phyloP scores from a whole-genome alignment of 2,888 invertebrate genomes.

The Emmelina monodactyla region DNA sequence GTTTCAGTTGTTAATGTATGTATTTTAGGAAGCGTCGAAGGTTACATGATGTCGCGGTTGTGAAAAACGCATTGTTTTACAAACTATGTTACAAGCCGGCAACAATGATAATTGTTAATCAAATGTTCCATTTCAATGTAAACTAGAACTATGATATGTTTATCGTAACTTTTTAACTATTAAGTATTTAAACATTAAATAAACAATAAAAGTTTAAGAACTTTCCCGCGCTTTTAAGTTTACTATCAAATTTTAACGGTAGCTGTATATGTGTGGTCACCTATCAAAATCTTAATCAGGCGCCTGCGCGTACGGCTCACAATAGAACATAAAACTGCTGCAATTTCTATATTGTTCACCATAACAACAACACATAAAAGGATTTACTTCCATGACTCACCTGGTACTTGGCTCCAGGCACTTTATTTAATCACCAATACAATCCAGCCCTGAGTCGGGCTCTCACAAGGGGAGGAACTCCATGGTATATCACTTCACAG shows the following conservation, averaged over 20 bases:
- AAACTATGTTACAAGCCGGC: constrained; percentile 3
- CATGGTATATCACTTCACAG: constrained; percentile 40
- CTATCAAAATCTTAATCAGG: constrained; percentile 14
- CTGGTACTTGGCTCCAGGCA: constrained; percentile 27
- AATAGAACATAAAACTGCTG: constrained; percentile 33
- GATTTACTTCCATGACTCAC: constrained; percentile 22
- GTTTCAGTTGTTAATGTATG: neutral
- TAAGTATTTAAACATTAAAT: too few relatives aligned
- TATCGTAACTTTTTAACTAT: too few relatives aligned
- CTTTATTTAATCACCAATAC: constrained; percentile 18
- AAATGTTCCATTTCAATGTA: too few relatives aligned
- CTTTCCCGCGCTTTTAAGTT: too few relatives aligned
- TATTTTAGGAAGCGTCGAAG: neutral
- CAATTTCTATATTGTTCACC: constrained; percentile 18
- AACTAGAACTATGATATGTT: too few relatives aligned
- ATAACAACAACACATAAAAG: constrained; percentile 9
- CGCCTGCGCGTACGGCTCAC: constrained; percentile 17
- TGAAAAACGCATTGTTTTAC: neutral
- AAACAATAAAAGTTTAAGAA: too few relatives aligned
- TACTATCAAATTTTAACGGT: constrained; percentile 10
- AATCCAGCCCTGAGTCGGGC: constrained; percentile 17
- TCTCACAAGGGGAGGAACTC: constrained; percentile 42
- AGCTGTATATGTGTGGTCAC: constrained; percentile 18
- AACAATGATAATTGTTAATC: too few relatives aligned
- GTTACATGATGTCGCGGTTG: neutral